Conservation (phyloP, 2,113 vertebrate species). For the Pterocles gutturalis region DNA sequence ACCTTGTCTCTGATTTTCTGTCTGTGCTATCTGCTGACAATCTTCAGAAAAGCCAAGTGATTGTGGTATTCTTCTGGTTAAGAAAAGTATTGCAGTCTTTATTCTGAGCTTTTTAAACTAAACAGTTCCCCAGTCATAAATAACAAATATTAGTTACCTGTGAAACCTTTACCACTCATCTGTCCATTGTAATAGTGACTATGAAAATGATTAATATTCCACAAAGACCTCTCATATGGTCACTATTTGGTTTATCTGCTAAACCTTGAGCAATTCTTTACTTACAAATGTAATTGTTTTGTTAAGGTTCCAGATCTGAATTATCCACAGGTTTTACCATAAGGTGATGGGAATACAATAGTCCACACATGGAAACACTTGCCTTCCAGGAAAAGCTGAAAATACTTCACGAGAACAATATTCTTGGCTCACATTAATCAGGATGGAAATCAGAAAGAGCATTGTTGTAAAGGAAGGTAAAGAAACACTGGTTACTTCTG, state of each 20-base stretch:
- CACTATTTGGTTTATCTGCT: neutral
- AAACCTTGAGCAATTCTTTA: neutral
- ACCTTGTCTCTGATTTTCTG: neutral
- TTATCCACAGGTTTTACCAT: neutral
- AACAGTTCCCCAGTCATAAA: neutral
- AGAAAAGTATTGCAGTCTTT: neutral
- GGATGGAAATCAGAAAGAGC: neutral
- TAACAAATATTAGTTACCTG: neutral
- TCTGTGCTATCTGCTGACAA: fast-evolving
- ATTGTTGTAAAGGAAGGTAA: neutral
- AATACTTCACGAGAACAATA: conserved; percentile 4
- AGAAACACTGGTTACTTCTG: neutral
- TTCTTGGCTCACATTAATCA: neutral
- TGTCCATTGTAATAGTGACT: neutral
- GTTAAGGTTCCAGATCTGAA: conserved; percentile 10
- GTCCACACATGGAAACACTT: neutral
- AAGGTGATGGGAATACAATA: conserved; percentile 11
- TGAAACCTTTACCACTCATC: neutral
- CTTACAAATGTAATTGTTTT: conserved; percentile 7
- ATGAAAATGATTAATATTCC: neutral
- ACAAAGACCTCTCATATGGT: neutral
- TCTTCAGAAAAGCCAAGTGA: neutral
- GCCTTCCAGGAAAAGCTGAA: conserved; percentile 19
- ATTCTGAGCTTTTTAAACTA: neutral
- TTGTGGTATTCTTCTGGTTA: neutral